Conservation (phyloP, 2,888 invertebrate species). For the Microplitis manilae region DNA sequence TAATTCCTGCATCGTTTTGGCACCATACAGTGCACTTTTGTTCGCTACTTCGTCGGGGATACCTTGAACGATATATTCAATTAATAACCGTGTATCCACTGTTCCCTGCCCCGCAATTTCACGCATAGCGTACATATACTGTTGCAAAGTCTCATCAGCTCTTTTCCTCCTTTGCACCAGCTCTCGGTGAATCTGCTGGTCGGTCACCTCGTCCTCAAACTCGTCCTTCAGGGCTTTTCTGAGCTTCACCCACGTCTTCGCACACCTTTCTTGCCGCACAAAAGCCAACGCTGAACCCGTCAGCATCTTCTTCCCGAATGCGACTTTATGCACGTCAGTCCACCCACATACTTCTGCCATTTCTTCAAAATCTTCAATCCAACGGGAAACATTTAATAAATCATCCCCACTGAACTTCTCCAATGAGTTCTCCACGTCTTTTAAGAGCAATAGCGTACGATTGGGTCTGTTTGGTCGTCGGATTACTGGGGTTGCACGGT, state of each 20-base stretch:
- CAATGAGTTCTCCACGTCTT: conserved; percentile 43
- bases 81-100: background rate
- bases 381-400: conserved; percentile 31
- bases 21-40: conserved; percentile 13
- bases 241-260: conserved; percentile 28
- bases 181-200: conserved; percentile 28
- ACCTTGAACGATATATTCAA: conserved; percentile 2
- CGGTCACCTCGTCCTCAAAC: conserved; percentile 17
- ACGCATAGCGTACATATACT: conserved; percentile 28
- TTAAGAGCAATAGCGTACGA: conserved; percentile 4
- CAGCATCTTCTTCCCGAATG: conserved; percentile 46
- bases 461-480: no score
- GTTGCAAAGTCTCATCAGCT: conserved; percentile 26
- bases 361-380: conserved; percentile 49
- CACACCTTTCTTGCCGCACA: conserved; percentile 33
- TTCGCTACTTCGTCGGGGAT: conserved; percentile 16
- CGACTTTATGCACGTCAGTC: conserved; percentile 44
- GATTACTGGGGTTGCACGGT: no score
- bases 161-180: conserved; percentile 25
- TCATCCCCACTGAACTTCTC: conserved; percentile 43
- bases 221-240: conserved; percentile 32
- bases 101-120: conserved; percentile 20
- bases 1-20: conserved; percentile 9
- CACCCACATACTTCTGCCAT: conserved; percentile 38
- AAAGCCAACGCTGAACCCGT: conserved; percentile 45